Evolutionary conservation across 2,888 invertebrate genomes (phyloP).

Genomic region (Drosophila merina): DNA sequence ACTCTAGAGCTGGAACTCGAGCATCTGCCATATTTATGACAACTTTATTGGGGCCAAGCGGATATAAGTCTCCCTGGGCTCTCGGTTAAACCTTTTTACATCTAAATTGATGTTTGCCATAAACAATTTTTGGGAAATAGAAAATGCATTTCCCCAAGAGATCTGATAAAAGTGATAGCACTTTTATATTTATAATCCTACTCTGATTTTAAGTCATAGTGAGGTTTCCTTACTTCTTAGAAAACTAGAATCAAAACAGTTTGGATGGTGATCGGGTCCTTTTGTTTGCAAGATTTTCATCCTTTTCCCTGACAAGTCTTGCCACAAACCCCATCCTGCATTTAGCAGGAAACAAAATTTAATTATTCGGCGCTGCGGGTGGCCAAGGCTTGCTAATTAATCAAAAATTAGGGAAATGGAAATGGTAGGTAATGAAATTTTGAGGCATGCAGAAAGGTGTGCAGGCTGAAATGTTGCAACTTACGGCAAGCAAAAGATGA

Average conservation of each 20-base stretch:
- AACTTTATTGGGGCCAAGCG: slow-evolving; percentile 58
- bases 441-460: background rate
- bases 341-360: background rate
- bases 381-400: background rate
- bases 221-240: too few relatives aligned
- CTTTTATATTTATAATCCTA: background rate
- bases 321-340: background rate
- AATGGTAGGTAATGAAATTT: background rate
- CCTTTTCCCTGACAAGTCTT: background rate
- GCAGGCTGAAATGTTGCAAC: slow-evolving; percentile 23
- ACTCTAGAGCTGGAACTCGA: slow-evolving; percentile 5
- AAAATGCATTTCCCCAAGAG: background rate
- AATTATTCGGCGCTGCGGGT: background rate
- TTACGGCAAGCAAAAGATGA: slow-evolving; percentile 36
- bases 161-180: background rate
- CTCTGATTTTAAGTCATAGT: too few relatives aligned
- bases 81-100: background rate
- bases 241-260: too few relatives aligned
- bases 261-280: too few relatives aligned
- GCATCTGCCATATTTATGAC: slow-evolving; percentile 50
- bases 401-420: background rate
- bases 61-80: slow-evolving; percentile 18
- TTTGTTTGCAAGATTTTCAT: too few relatives aligned
- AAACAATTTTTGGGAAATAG: background rate
- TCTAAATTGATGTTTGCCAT: background rate